Evolutionary conservation across 2,888 invertebrate species (phyloP).

Genomic region (Laspeyria flexula): DNA sequence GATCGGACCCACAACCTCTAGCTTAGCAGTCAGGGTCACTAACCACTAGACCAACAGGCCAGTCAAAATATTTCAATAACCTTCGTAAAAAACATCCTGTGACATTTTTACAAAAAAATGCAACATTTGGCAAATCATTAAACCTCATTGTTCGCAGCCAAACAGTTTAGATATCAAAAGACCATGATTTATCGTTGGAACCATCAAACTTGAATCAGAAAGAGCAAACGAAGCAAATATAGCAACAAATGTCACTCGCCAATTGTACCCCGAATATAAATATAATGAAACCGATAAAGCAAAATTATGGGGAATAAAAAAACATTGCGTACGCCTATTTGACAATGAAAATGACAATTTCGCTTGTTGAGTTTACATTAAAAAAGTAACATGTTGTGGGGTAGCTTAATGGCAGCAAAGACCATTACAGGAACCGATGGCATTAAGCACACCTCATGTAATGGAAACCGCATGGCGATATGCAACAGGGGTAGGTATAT

Average conservation of each 20-base stretch:
- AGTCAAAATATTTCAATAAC: no score
- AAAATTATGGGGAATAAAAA: constrained; percentile 66
- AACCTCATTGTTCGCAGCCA: constrained; percentile 14
- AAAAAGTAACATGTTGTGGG: constrained; percentile 70
- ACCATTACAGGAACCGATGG: constrained; percentile 73
- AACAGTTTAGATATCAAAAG: constrained; percentile 23
- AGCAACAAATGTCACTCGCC: constrained; percentile 50
- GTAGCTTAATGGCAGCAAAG: constrained; percentile 73
- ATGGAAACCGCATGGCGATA: constrained; percentile 74
- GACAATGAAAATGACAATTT: constrained; percentile 73
- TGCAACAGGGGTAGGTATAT: constrained; percentile 64
- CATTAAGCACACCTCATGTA: constrained; percentile 74
- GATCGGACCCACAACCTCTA: no score
- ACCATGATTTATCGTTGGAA: constrained; percentile 36
- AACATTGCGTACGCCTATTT: constrained; percentile 66
- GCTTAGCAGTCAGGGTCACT: no score
- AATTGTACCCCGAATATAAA: constrained; percentile 59
- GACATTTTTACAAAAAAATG: constrained; percentile 1
- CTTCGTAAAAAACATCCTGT: no score
- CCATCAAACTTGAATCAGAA: constrained; percentile 25
- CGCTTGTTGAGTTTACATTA: constrained; percentile 74
- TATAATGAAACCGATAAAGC: constrained; percentile 74
- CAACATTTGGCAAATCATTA: constrained; percentile 27
- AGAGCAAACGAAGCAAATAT: constrained; percentile 36
- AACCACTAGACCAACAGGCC: no score